These are phyloP conservation scores for Empidonax traillii DNA, from an alignment of 2,113 vertebrate species.

Conservation along the genomic window DNA sequence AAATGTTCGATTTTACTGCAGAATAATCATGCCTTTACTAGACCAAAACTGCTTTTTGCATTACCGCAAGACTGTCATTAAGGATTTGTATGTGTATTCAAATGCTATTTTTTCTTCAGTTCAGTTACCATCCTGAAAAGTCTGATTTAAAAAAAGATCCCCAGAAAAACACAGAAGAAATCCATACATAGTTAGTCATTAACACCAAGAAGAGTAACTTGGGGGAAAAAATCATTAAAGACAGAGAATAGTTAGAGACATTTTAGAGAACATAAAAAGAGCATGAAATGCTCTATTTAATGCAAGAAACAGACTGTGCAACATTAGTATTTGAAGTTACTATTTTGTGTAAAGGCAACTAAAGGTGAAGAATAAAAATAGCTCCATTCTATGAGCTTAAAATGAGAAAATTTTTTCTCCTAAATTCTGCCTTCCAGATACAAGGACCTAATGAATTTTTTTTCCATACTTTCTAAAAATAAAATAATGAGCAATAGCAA, in stretches of 20 bases:
- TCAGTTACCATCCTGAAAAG: neutral
- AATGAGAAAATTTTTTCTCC: neutral
- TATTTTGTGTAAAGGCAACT: neutral
- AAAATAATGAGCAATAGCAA: neutral
- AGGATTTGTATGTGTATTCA: neutral
- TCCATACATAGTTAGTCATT: neutral
- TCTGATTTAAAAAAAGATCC: rapidly evolving
- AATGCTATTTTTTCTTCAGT: neutral
- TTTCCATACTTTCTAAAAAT: neutral
- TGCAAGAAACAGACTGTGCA: neutral
- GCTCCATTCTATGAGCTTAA: neutral
- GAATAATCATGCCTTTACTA: neutral
- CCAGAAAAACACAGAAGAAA: neutral
- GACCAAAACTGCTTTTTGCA: neutral
- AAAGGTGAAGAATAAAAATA: neutral
- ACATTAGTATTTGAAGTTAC: neutral
- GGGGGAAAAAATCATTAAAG: neutral
- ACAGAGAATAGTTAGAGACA: neutral
- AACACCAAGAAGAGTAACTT: neutral
- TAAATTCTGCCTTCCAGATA: neutral
- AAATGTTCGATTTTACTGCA: neutral
- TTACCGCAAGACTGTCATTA: neutral
- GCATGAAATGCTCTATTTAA: neutral
- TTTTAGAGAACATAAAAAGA: neutral
- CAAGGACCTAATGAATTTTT: neutral